A percentile compares a stretch with the other conserved stretches of the same genome.
Evolutionary conservation across 2,797 vertebrate species (phyloP).

Genomic region (Moxostoma hubbsi): DNA sequence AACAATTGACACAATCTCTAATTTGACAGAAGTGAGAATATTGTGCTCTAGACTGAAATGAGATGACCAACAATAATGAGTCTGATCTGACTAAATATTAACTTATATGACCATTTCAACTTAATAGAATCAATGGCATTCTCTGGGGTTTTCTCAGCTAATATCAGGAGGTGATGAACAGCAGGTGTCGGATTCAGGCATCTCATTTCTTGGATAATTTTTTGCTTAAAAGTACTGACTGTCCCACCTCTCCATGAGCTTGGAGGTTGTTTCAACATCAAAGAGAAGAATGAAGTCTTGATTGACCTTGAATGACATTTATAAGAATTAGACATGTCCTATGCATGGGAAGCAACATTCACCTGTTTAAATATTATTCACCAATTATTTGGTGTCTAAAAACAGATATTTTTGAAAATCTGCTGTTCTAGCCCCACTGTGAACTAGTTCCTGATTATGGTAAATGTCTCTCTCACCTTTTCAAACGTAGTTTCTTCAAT

Average conservation of each 20-base stretch:
- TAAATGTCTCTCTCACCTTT: conserved; percentile 12
- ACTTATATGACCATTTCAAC: no score
- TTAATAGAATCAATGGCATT: no score
- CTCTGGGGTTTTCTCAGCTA: no score
- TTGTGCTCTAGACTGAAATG: no score
- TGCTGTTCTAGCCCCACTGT: conserved; percentile 1
- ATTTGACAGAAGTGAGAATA: no score
- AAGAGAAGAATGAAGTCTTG: conserved; percentile 34
- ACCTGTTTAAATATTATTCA: neutral
- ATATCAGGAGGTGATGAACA: no score
- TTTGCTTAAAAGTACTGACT: conserved; percentile 14
- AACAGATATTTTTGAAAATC: neutral
- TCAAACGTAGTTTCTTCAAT: conserved; percentile 4
- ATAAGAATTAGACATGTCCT: neutral
- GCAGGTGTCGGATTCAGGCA: neutral
- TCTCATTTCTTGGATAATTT: conserved; percentile 1
- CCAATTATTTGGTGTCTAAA: neutral
- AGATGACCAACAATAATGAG: no score
- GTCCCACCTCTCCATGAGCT: conserved; percentile 38
- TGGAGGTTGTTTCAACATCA: conserved; percentile 23
- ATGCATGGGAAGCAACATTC: neutral
- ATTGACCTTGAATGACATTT: conserved; percentile 26
- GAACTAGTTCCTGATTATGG: conserved; percentile 11
- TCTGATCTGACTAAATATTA: no score
- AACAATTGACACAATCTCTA: no score